Percentiles rank a stretch among this genome's conserved stretches.
Evolutionary conservation across 2,113 vertebrate genomes (phyloP).

Genomic region (Orientallactaga bullata): DNA sequence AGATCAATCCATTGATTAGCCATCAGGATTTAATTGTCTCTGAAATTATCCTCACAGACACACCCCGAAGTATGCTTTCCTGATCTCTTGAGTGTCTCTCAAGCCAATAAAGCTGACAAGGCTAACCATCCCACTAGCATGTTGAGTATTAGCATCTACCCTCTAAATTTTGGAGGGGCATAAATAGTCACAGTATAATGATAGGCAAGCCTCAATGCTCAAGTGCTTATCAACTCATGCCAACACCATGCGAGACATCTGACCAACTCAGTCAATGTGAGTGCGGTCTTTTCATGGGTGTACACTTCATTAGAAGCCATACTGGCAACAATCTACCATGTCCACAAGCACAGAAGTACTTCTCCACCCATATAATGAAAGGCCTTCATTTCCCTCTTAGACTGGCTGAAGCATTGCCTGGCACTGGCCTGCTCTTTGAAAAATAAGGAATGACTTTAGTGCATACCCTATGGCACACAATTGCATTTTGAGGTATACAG

Average conservation of each 20-base stretch:
- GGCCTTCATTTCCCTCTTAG: background rate
- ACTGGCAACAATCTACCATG: background rate
- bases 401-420: background rate
- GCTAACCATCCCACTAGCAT: background rate
- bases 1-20: background rate
- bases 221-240: background rate
- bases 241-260: background rate
- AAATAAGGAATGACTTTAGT: conserved; percentile 6
- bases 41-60: background rate
- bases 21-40: background rate
- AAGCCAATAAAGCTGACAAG: background rate
- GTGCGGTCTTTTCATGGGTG: background rate
- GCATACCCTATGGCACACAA: background rate
- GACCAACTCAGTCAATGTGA: background rate
- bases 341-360: background rate
- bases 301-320: background rate
- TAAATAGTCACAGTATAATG: background rate
- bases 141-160: background rate
- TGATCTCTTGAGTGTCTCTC: background rate
- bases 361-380: background rate
- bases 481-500: conserved; percentile 8
- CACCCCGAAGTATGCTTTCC: background rate
- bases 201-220: background rate
- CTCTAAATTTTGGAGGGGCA: background rate
- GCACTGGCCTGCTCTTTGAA: conserved; percentile 51